phyloP scores from a whole-genome alignment of 2,888 invertebrate species.

The Lasioglossum lativentre region DNA sequence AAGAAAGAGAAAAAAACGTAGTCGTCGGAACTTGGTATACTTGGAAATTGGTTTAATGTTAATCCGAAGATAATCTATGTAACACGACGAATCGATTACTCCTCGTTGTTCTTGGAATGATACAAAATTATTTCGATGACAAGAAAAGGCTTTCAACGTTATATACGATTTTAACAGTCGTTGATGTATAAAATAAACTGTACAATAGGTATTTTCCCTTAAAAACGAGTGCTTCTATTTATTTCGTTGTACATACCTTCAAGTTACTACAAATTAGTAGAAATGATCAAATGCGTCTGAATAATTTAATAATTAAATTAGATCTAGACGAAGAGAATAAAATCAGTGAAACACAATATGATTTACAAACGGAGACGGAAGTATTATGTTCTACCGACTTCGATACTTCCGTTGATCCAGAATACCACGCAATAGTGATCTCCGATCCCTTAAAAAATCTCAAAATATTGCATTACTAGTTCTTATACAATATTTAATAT shows the following conservation, averaged over 20 bases:
- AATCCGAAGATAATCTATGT: slow-evolving; percentile 21
- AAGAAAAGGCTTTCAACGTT: slow-evolving; percentile 50
- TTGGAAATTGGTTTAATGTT: slow-evolving; percentile 33
- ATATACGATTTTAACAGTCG: slow-evolving; percentile 50
- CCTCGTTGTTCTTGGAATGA: slow-evolving; percentile 36
- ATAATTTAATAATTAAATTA: background rate
- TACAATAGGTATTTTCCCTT: slow-evolving; percentile 71
- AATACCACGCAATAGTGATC: background rate
- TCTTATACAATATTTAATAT: slow-evolving; percentile 11
- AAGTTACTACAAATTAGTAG: background rate
- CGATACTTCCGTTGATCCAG: slow-evolving; percentile 13
- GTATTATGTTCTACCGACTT: slow-evolving; percentile 2
- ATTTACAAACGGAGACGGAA: background rate
- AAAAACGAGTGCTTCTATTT: slow-evolving; percentile 31
- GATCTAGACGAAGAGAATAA: background rate
- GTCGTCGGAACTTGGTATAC: slow-evolving; percentile 5
- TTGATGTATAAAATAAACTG: slow-evolving; percentile 70
- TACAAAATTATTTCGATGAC: slow-evolving; percentile 27
- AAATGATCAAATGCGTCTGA: background rate
- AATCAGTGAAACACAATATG: background rate
- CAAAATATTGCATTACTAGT: background rate
- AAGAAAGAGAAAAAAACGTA: background rate
- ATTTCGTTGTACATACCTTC: background rate
- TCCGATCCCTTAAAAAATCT: background rate
- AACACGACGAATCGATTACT: slow-evolving; percentile 32